Evolutionary conservation across 2,113 vertebrate genomes (phyloP), one percentile per base, ranked within the genome.

Genomic region (Synchiropus splendidus): DNA sequence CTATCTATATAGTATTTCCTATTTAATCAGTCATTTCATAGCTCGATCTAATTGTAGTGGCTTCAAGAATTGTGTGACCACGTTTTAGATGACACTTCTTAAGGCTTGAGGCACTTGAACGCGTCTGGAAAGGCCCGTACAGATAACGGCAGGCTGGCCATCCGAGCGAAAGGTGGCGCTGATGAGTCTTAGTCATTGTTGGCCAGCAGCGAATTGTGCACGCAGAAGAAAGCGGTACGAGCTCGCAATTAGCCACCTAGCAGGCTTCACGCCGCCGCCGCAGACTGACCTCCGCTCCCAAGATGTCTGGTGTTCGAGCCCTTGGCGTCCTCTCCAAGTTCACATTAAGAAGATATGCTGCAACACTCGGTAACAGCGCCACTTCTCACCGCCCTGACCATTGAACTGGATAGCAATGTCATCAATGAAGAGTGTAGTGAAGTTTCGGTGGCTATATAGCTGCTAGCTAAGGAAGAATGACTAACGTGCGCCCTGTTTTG

Each of bases 251-350:
- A 44, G 54, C 62, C 52, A 54, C 37, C 18, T 10, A 39, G 51
- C 18, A 12, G 54, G 37, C 21, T 27, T 27, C 21, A 27, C 21
- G 21, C 21, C 21, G 21, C 8, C 54, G 34, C 46, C 39, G 16
- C 58, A 39, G 36, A 58, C 48, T 80, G 76, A 83, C 74, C 74
- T 79, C 65, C 66, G 51, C 64, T 80, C 54, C 56, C 54, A 85
- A 80, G 39, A 87, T 87, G 85, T 82, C 83, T 36, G 72, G 77
- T 61, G 35, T 82, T 10, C 73, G 83, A 75, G 74, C 76, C 32
- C 13, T 85, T 45, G 85, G 84, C 40, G 64, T 71, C 48, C 75
- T 87, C 6, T 83, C 81, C 53, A 75, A 58, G 44, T 31, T 79
- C 10, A 47, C 77, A 55, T 43, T 47, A 35, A 70, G 58, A 39